Conservation (phyloP, 1,140 invertebrate species). For the Lucilia cuprina region DNA sequence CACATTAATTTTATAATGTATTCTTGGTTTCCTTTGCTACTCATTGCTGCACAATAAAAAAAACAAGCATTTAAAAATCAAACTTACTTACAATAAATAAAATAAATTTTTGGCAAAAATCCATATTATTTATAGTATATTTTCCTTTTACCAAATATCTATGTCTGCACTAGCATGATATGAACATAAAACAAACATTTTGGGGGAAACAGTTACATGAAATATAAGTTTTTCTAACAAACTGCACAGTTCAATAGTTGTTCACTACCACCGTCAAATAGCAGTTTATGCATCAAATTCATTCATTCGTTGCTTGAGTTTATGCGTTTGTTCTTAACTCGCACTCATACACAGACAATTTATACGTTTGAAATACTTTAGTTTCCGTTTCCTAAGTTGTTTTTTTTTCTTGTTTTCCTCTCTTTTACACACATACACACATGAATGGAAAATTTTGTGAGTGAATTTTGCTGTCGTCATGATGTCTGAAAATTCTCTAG, state of each 20-base stretch:
- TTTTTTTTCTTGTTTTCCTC: neutral
- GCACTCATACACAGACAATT: neutral
- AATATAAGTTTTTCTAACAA: slow-evolving; percentile 1
- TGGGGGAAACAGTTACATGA: neutral
- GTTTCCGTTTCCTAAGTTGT: neutral
- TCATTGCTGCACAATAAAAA: neutral
- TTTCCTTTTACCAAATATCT: neutral
- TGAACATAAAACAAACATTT: neutral
- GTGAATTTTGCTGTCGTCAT: slow-evolving; percentile 9
- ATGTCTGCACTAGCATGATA: neutral
- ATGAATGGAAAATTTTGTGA: neutral
- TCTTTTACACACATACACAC: neutral
- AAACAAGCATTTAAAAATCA: neutral
- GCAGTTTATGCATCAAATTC: neutral
- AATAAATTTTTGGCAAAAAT: slow-evolving; percentile 2
- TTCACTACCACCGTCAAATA: neutral
- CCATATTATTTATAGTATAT: slow-evolving; percentile 7
- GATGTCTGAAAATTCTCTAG: slow-evolving; percentile 10
- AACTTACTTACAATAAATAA: neutral
- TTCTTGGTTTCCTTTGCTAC: neutral
- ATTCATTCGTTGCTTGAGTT: neutral
- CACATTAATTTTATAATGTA: slow-evolving; percentile 14
- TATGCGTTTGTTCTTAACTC: no score
- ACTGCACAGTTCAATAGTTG: neutral
- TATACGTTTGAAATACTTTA: neutral